Base-by-base conservation (phyloP, 2,888 invertebrate genomes). In the Drosophila maculinotata region DNA sequence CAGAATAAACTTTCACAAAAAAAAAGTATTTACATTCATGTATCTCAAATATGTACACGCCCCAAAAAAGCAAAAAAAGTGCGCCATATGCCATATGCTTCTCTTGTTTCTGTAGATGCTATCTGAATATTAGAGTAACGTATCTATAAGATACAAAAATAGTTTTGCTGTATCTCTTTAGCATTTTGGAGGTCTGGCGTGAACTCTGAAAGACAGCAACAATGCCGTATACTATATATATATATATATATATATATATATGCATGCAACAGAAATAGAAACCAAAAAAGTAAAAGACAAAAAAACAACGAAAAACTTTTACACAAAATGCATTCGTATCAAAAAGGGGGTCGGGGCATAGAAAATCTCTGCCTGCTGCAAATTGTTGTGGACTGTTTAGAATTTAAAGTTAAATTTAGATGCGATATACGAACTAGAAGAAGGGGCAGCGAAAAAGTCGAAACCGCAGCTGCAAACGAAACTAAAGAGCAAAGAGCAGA, bases 361-460 rank as follows among this genome's bases (percentile, higher is more conserved):
- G 15, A 15, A 71, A 52, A 58, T 70, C 53, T 57, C 23, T 41
- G 84, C 53, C 70, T 67, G 69, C 72, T 81, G 86, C 71, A 76
- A 79, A 68, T 76, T 73, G 51, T 73, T 76, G 67, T 78, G 62
- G 70, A 71, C 69, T 85, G 86, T 83, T 81, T 83, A 81, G 80
- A 80, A 81, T 73, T 83, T 41, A 72, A 85, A 79, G 71, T 69
- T 85, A 85, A 85, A 85, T 85, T 76, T 81, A 79, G 80, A 77
- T 52, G 39, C 60, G 33, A 52, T n/a, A n/a, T n/a, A n/a, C n/a
- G n/a, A n/a, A n/a, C n/a, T n/a, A n/a, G n/a, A n/a, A n/a, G n/a
- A n/a, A n/a, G n/a, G n/a, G n/a, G n/a, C n/a, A n/a, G n/a, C 33
- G 35, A 44, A 70, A 56, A 64, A 42, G 70, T 48, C 51, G 49